A percentile compares a stretch with the other conserved stretches of the same genome.
phyloP scores from a whole-genome alignment of 2,797 vertebrate species.

The Myotis myotis region DNA sequence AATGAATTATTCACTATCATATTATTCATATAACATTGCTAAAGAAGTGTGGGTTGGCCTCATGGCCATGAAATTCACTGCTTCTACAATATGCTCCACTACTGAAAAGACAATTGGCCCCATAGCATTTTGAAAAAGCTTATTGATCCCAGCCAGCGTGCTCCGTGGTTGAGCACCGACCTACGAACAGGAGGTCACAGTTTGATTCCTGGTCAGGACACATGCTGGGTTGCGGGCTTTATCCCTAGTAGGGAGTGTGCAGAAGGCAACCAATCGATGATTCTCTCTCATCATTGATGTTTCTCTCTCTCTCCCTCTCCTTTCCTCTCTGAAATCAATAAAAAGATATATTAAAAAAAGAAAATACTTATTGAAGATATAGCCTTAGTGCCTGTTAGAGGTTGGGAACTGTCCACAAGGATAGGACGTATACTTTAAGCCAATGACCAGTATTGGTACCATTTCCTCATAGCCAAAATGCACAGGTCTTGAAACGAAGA shows the following conservation, averaged over 20 bases:
- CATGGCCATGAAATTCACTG: constrained; percentile 17
- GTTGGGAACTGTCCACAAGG: not conserved
- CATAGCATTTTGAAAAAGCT: not conserved
- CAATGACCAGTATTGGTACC: not conserved
- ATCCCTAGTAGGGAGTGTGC: no score
- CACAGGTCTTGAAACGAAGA: not conserved
- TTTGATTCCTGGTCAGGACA: no score
- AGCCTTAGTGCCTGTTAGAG: not conserved
- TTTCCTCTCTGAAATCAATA: no score
- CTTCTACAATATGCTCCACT: not conserved
- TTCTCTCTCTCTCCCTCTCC: no score
- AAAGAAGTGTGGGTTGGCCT: not conserved
- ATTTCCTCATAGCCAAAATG: not conserved
- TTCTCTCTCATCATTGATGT: no score
- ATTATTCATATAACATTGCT: constrained; percentile 4
- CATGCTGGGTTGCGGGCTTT: no score
- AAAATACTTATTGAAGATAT: not conserved
- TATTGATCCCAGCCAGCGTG: not conserved
- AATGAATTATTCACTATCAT: constrained; percentile 21
- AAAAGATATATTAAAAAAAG: no score
- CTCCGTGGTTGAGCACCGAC: no score
- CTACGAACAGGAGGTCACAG: no score
- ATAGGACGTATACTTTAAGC: not conserved
- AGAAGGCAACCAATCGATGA: no score
- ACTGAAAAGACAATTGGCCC: not conserved